Evolutionary conservation across 2,797 vertebrate species (phyloP).

Genomic region (Podargus strigoides): DNA sequence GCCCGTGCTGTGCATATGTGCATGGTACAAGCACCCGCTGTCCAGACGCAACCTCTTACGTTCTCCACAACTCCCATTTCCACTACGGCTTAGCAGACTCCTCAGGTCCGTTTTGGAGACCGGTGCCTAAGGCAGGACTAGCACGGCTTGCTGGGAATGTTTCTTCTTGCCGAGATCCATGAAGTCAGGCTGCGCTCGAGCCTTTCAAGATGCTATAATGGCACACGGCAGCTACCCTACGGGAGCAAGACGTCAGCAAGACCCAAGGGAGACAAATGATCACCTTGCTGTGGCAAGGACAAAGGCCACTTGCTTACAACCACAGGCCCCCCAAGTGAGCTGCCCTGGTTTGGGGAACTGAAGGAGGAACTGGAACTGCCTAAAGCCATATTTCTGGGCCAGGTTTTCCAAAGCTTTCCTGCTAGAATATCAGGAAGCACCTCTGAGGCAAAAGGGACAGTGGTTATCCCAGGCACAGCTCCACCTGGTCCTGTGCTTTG

Average conservation of each 20-base stretch:
- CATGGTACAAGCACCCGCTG: accelerated
- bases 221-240: neutral
- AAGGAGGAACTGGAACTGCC: neutral
- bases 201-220: neutral
- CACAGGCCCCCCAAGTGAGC: neutral
- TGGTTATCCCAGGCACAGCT: neutral
- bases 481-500: neutral
- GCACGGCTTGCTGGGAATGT: neutral
- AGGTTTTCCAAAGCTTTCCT: neutral
- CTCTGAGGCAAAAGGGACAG: neutral
- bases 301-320: neutral
- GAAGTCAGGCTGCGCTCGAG: neutral
- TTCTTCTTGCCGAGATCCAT: neutral
- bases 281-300: neutral
- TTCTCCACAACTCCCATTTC: neutral
- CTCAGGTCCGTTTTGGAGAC: neutral
- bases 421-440: neutral
- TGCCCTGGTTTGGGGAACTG: neutral
- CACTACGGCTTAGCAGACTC: neutral
- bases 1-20: neutral
- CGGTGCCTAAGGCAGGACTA: neutral
- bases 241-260: neutral
- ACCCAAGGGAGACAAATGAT: neutral
- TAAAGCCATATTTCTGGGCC: neutral
- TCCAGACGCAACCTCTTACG: neutral